These are phyloP conservation scores for Coryphaenoides rupestris DNA, from an alignment of 2,113 vertebrate species.

Conservation along the genomic window DNA sequence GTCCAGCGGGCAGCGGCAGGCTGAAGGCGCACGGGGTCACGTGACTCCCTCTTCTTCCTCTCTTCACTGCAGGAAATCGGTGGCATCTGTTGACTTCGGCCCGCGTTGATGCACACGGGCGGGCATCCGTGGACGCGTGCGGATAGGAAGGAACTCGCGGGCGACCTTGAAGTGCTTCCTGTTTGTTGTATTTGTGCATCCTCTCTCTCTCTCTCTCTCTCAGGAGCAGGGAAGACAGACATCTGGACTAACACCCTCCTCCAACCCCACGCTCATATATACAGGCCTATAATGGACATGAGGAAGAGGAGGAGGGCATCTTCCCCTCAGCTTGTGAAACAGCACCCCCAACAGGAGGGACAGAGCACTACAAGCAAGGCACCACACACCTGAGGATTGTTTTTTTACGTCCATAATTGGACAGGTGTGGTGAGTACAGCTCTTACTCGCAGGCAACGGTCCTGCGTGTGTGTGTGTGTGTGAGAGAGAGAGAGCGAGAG, in stretches of 20 bases:
- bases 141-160: slow-evolving; percentile 32
- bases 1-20: too few species aligned
- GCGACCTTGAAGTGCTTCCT: slow-evolving; percentile 69
- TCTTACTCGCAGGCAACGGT: slow-evolving; percentile 5
- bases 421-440: slow-evolving; percentile 21
- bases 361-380: too few species aligned
- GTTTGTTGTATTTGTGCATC: slow-evolving; percentile 41
- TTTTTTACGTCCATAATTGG: too few species aligned
- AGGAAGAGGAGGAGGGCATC: background rate
- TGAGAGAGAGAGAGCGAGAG: too few species aligned
- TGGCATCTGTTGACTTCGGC: slow-evolving; percentile 45
- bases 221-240: slow-evolving; percentile 48
- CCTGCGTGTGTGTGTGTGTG: background rate
- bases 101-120: slow-evolving; percentile 29
- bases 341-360: slow-evolving; percentile 34
- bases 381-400: too few species aligned
- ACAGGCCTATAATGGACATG: slow-evolving; percentile 27
- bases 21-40: too few species aligned
- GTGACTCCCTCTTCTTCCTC: slow-evolving; percentile 16
- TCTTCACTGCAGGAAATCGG: too few species aligned
- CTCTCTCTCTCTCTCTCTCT: slow-evolving; percentile 46
- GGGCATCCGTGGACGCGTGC: slow-evolving; percentile 25
- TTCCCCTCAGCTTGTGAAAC: slow-evolving; percentile 6
- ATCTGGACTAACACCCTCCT: background rate
- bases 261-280: background rate